Evolutionary conservation across 2,113 vertebrate genomes (phyloP), one percentile per base, ranked within the genome.

Genomic region (Herpailurus yagouaroundi): DNA sequence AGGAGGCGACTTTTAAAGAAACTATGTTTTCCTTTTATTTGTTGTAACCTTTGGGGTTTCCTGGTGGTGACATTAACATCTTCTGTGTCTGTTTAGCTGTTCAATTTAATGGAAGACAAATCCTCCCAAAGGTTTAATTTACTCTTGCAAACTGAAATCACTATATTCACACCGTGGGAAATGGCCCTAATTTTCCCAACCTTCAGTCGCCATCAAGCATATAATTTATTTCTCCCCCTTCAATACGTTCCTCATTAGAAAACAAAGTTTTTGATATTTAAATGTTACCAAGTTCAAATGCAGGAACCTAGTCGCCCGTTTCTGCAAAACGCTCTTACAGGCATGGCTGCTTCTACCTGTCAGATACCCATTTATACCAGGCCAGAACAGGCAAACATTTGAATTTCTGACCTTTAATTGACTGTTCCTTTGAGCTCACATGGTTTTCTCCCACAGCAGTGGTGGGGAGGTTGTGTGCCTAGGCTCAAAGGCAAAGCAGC

Each of bases 81-180:
- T 98, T 98, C 98, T 95, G 97, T 98, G 98, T 98, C 98, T 98
- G 98, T 98, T 99, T 98, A 99, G 98, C 98, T 99, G 98, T 98
- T 99, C 98, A 98, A 98, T 99, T 98, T 98, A 99, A 99, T 98
- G 98, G 98, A 99, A 99, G 98, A 98, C 98, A 98, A 99, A 98
- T 98, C 98, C 98, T 99, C 98, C 98, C 98, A 96, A 98, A 98
- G 98, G 98, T 98, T 99, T 99, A 98, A 99, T 98, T 99, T 98
- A 99, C 98, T 98, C 98, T 98, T 97, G 96, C 98, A 99, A 98
- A 98, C 98, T 98, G 98, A 99, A 98, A 98, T 98, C 98, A 97
- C 98, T 98, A 97, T 96, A 95, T 98, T 98, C 98, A 98, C 98
- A 99, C 98, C 89, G 91, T 98, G 98, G 98, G 98, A 99, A 99